Conservation (phyloP, 2,888 invertebrate genomes). For the Agrochola circellaris region DNA sequence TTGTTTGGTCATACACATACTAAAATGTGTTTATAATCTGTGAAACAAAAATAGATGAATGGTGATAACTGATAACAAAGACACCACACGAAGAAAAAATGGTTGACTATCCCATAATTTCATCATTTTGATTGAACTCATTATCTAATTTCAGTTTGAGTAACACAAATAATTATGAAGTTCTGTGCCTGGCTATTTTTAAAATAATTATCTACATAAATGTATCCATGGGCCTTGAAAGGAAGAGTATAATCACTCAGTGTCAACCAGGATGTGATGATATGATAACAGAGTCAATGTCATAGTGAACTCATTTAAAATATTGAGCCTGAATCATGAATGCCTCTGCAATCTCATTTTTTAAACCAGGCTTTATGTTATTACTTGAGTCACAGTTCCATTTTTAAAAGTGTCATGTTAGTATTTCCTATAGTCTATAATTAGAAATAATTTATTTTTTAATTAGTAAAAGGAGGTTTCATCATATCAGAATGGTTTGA, state of each 20-base stretch:
- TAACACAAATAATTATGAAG: constrained; percentile 5
- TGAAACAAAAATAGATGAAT: neutral
- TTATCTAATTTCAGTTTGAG: neutral
- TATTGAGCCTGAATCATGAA: constrained; percentile 33
- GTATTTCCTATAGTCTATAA: neutral
- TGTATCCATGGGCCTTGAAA: constrained; percentile 20
- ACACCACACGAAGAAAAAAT: neutral
- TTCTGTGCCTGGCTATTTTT: constrained; percentile 11
- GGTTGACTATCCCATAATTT: neutral
- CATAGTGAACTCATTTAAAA: constrained; percentile 42
- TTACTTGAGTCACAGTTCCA: constrained; percentile 18
- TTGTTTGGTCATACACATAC: neutral
- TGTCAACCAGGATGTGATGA: constrained; percentile 62
- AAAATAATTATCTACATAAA: constrained; percentile 21
- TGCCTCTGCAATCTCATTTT: constrained; percentile 12
- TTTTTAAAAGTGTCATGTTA: constrained; percentile 7
- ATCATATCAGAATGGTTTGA: constrained; percentile 2
- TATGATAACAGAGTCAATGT: constrained; percentile 52
- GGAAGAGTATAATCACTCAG: constrained; percentile 51
- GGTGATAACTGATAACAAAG: neutral
- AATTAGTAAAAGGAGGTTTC: neutral
- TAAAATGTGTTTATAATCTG: neutral
- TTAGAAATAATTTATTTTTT: neutral
- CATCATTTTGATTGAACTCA: neutral
- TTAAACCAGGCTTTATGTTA: neutral